Base-by-base conservation (phyloP, 2,113 vertebrate genomes). In the Hystrix brachyura region DNA sequence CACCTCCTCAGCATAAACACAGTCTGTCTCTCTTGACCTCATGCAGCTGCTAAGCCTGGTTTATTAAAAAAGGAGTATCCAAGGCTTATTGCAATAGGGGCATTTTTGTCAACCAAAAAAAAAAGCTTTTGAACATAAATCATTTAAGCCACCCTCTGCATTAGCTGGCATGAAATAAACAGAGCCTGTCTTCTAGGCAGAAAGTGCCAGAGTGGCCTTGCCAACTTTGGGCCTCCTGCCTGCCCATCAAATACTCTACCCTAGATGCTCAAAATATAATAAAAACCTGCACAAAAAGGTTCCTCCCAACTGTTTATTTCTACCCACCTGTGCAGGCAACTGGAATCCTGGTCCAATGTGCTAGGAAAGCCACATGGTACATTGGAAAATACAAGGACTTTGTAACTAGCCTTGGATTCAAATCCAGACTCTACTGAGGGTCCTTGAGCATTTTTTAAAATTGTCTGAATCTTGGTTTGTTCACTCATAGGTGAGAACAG, bases 161-260 rank as follows among this genome's bases (percentile, higher is more conserved):
- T 93, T 96, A 38, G 82, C 74, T 92, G 95, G 97, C 94, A 92
- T 76, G 79, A 93, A 95, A 96, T 97, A 96, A 95, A 98, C 92
- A 93, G 95, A 98, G 95, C 43, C 84, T 94, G 86, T 97, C 94
- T 97, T 97, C 53, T 94, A 90, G 53, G 67, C 57, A 93, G 83
- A 90, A 96, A 84, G 94, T 88, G 95, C 95, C 90, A 91, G 55
- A 81, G 82, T 17, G 9, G 48, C 46, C 93, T 46, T 97, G 95
- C 97, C 96, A 97, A 74, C 94, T 85, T 85, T 82, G 74, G 87
- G 57, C 71, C 94, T 96, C 93, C 81, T 53, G 62, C 94, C 81
- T 87, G 21, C 78, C 84, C 87, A 81, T 96, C 92, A n/a, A 82
- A 78, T 88, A 79, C 84, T 67, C 88, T 82, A 97, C 89, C 82